phyloP scores from a whole-genome alignment of 2,888 invertebrate genomes.

The Dynastes maya region DNA sequence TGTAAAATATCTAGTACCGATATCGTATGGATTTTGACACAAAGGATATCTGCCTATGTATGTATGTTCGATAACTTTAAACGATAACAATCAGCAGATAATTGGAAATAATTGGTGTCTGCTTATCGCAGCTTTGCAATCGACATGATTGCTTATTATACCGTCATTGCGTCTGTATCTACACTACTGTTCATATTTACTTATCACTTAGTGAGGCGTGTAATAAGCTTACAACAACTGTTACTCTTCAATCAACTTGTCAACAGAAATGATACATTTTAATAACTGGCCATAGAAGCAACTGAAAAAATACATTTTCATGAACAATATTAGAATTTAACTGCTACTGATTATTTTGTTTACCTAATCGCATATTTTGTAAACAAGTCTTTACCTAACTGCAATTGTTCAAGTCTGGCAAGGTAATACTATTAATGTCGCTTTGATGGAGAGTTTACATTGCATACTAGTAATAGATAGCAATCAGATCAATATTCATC shows the following conservation, averaged over 20 bases:
- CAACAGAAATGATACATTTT: constrained; percentile 48
- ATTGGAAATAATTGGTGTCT: constrained; percentile 38
- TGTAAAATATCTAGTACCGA: background rate
- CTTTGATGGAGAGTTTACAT: too few species aligned
- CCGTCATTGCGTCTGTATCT: constrained; percentile 43
- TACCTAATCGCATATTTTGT: constrained; percentile 4
- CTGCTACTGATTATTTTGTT: constrained; percentile 21
- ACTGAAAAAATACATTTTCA: constrained; percentile 38
- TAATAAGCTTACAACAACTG: constrained; percentile 66
- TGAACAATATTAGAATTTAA: constrained; percentile 38
- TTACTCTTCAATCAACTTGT: constrained; percentile 52
- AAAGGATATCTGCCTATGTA: background rate
- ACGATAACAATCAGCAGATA: constrained; percentile 37
- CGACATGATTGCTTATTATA: constrained; percentile 50
- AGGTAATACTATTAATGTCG: too few species aligned
- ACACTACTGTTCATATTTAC: constrained; percentile 65
- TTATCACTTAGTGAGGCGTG: constrained; percentile 67
- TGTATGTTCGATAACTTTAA: background rate
- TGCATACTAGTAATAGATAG: too few species aligned
- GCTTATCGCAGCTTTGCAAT: constrained; percentile 42
- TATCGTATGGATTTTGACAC: background rate
- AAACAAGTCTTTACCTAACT: background rate
- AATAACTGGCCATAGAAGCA: constrained; percentile 26
- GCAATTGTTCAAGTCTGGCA: background rate
- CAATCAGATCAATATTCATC: too few species aligned